A percentile compares a stretch with the other conserved stretches of the same genome.
These are phyloP conservation scores for Alexandromys fortis DNA, from an alignment of 2,113 vertebrate species.

Conservation along the genomic window DNA sequence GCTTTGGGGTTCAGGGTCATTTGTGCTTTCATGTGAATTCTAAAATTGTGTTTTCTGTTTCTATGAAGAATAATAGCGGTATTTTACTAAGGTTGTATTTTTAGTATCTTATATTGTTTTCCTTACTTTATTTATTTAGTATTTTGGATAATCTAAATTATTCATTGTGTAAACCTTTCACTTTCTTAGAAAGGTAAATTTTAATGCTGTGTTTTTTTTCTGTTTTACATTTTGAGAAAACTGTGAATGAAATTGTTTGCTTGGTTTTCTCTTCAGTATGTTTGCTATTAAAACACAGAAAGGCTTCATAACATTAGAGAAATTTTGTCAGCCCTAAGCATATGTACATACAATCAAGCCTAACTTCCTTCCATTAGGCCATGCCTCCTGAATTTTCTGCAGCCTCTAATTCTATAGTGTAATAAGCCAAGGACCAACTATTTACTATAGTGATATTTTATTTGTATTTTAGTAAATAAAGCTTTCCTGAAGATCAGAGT, in stretches of 20 bases:
- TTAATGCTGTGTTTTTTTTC: not conserved
- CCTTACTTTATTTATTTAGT: not conserved
- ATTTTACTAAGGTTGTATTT: not conserved
- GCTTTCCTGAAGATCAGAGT: too few species aligned
- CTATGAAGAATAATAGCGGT: not conserved
- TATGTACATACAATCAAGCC: not conserved
- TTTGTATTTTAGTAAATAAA: too few species aligned
- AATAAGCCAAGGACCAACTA: not conserved
- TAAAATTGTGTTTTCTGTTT: not conserved
- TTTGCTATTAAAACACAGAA: not conserved
- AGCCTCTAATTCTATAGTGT: not conserved
- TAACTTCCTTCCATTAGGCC: not conserved
- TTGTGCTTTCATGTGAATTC: not conserved
- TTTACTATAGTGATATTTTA: not conserved
- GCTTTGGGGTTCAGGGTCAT: not conserved
- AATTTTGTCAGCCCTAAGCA: not conserved
- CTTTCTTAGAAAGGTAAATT: not conserved
- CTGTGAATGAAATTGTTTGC: not conserved
- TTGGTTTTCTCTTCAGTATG: not conserved
- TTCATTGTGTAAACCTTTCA: not conserved
- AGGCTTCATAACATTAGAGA: not conserved
- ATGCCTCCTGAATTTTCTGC: not conserved
- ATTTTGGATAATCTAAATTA: not conserved
- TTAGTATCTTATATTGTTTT: not conserved
- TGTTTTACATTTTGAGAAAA: not conserved